A percentile compares a stretch with the other conserved stretches of the same genome.
phyloP scores from a whole-genome alignment of 2,888 invertebrate genomes.

The Dryobota labecula region DNA sequence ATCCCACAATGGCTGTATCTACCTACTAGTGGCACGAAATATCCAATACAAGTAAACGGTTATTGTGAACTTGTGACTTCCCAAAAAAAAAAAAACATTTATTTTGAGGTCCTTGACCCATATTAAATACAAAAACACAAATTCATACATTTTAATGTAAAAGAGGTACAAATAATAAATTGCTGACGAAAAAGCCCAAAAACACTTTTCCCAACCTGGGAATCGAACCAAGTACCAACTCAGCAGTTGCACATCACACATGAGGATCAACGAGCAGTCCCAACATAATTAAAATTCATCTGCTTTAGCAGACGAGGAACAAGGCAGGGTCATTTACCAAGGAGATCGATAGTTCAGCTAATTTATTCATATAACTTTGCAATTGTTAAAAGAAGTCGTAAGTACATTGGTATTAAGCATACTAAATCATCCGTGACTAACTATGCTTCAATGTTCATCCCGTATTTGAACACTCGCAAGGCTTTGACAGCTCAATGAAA shows the following conservation, averaged over 20 bases:
- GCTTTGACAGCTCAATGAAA: constrained; percentile 9
- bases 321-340: constrained; percentile 24
- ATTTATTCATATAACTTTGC: constrained; percentile 19
- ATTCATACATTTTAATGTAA: too few species aligned
- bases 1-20: neutral
- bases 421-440: constrained; percentile 30
- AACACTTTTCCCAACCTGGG: too few species aligned
- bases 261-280: neutral
- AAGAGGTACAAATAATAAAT: too few species aligned
- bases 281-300: constrained; percentile 19
- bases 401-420: constrained; percentile 29
- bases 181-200: too few species aligned
- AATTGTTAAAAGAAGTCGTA: constrained; percentile 36
- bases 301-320: neutral
- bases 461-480: neutral
- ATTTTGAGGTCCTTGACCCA: too few species aligned
- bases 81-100: too few species aligned
- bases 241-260: neutral
- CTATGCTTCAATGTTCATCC: constrained; percentile 30
- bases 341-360: constrained; percentile 26
- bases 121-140: too few species aligned
- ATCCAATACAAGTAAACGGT: too few species aligned
- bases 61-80: too few species aligned
- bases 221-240: neutral
- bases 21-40: neutral